Base-by-base conservation (phyloP, 2,888 invertebrate species). In the Bursaphelenchus okinawaensis region DNA sequence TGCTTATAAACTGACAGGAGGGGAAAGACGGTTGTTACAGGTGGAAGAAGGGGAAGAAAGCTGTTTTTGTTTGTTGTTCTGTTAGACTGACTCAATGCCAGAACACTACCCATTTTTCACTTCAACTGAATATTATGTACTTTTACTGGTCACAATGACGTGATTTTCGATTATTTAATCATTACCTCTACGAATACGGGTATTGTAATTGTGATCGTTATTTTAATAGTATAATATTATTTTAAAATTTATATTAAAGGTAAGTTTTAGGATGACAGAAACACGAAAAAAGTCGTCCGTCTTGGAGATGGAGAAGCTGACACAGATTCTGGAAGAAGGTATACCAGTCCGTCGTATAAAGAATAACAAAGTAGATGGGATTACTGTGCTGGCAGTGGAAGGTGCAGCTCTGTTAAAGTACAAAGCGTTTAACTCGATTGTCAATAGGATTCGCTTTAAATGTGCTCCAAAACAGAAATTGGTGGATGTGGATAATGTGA, bases 401-500 rank as follows among this genome's bases (percentile, higher is more conserved):
- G 40, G 40, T n/a, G 40, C 16, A 40, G 40, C 40, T 40, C 40
- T 20, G 9, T 50, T 59, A 1, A 20, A 29, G 12, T 59, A 59
- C 50, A 31, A 31, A 9, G 1, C 60, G n/a, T 50, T 50, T 12
- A 27, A 6, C 24, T 20, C 20, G 22, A 4, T n/a, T 1, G 4
- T 59, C 16, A 52, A 26, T 50, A 59, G 40, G 8, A 54, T 59
- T 9, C n/a, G 31, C 9, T 22, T 22, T 12, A 59, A 59, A 59
- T 59, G 60, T 22, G 4, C 56, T 22, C 27, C 56, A 9, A 26
- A 40, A 40, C 40, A 4, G n/a, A 40, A 40, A n/a, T 40, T 40
- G 40, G 40, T 83, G 7, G 66, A 70, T n/a, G 29, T 82, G n/a
- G 61, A 67, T 0, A 76, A 81, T 19, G 50, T 82, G 0, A 60